Evolutionary conservation across 2,888 invertebrate species (phyloP).

Genomic region (Koerneria pararmatus): DNA sequence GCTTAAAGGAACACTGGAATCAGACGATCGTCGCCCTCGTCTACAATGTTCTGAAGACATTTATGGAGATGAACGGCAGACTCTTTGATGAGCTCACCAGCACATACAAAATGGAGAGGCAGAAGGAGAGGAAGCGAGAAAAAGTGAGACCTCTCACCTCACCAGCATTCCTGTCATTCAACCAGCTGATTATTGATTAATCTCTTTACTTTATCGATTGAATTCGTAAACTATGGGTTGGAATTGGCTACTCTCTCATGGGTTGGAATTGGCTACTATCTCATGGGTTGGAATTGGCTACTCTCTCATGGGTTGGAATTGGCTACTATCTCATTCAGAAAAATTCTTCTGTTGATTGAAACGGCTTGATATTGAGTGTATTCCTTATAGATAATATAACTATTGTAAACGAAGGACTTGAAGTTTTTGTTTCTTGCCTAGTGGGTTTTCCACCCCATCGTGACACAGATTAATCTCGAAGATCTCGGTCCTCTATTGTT

Average conservation of each 20-base stretch:
- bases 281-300: no score
- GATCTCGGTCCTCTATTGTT: no score
- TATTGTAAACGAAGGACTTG: neutral
- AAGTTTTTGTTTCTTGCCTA: no score
- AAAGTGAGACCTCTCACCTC: slow-evolving; percentile 63
- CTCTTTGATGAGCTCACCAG: slow-evolving; percentile 97
- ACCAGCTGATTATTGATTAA: neutral
- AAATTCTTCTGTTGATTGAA: no score
- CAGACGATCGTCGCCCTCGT: slow-evolving; percentile 98
- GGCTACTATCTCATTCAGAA: no score
- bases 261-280: no score
- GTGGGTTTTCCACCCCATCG: no score
- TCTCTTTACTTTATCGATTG: neutral
- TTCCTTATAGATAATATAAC: neutral
- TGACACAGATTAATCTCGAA: no score
- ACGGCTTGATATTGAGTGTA: no score
- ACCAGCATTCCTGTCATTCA: neutral
- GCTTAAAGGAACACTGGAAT: slow-evolving; percentile 96
- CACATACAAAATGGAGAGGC: slow-evolving; percentile 96
- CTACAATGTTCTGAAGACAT: slow-evolving; percentile 98
- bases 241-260: no score
- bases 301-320: no score
- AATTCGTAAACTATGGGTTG: neutral
- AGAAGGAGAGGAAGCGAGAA: slow-evolving; percentile 93
- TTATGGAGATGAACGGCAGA: slow-evolving; percentile 99